Percentiles rank a stretch among this genome's conserved stretches.
phyloP scores from a whole-genome alignment of 1,140 invertebrate species.

The Brachionus rotundiformis region DNA sequence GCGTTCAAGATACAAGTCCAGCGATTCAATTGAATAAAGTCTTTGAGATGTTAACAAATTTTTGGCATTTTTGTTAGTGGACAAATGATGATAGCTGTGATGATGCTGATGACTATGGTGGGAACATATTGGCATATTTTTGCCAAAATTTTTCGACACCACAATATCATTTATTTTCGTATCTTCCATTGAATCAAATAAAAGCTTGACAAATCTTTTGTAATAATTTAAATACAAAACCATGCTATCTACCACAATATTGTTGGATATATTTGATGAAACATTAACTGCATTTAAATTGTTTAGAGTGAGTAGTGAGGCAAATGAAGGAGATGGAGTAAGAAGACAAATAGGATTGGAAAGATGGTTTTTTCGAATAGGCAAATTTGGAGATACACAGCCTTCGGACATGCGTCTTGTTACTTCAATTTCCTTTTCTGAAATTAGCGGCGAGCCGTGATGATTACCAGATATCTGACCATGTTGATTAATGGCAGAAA shows the following conservation, averaged over 20 bases:
- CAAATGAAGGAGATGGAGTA: constrained; percentile 32
- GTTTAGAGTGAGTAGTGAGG: neutral
- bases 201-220: constrained; percentile 36
- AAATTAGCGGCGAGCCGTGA: neutral
- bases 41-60: neutral
- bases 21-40: constrained; percentile 21
- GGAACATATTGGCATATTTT: neutral
- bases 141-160: neutral
- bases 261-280: constrained; percentile 10
- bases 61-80: neutral
- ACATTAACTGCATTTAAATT: neutral
- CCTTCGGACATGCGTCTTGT: neutral
- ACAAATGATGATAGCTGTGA: neutral
- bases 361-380: neutral
- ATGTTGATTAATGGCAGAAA: neutral
- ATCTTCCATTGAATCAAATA: constrained; percentile 41
- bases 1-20: constrained; percentile 40
- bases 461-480: neutral
- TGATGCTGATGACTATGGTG: constrained; percentile 40
- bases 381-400: neutral
- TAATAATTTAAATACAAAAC: constrained; percentile 41
- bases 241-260: constrained; percentile 39
- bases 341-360: constrained; percentile 30
- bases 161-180: neutral
- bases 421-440: neutral